Conservation (phyloP, 2,113 vertebrate genomes). For the Aplodontia rufa region DNA sequence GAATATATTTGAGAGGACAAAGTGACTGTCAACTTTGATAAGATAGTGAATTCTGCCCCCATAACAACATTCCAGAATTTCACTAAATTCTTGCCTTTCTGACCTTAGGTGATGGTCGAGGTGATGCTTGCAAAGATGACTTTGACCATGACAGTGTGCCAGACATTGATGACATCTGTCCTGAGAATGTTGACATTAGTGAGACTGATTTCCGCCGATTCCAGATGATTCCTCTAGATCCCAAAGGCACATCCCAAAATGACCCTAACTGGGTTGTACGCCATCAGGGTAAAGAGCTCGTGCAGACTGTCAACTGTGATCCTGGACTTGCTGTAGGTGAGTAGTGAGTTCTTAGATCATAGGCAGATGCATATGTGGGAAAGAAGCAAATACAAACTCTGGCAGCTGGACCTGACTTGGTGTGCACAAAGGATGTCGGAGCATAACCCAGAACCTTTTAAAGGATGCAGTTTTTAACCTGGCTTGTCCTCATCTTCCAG, state of each 20-base stretch:
- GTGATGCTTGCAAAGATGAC: constrained; percentile 96
- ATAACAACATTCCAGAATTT: not conserved
- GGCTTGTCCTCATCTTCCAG: constrained; percentile 77
- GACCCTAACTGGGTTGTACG: constrained; percentile 99
- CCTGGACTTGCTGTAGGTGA: constrained; percentile 98
- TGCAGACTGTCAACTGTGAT: constrained; percentile 99
- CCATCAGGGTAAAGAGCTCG: constrained; percentile 98
- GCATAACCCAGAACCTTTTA: not conserved
- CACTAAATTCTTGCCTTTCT: constrained; percentile 38
- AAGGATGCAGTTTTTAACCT: not conserved
- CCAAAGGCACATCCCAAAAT: constrained; percentile 97
- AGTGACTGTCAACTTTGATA: not conserved
- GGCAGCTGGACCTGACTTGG: not conserved
- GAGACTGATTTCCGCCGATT: constrained; percentile 98
- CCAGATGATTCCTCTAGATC: constrained; percentile 99
- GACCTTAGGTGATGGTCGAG: constrained; percentile 92
- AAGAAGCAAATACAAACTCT: not conserved
- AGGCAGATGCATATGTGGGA: not conserved
- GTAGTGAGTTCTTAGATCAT: constrained; percentile 57
- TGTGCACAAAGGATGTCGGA: not conserved
- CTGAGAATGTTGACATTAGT: constrained; percentile 96
- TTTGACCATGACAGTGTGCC: constrained; percentile 96
- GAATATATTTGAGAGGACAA: not conserved
- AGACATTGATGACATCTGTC: constrained; percentile 97
- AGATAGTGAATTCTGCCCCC: not conserved